These are phyloP conservation scores for Sepiola atlantica DNA, from an alignment of 2,888 invertebrate genomes.

Conservation along the genomic window DNA sequence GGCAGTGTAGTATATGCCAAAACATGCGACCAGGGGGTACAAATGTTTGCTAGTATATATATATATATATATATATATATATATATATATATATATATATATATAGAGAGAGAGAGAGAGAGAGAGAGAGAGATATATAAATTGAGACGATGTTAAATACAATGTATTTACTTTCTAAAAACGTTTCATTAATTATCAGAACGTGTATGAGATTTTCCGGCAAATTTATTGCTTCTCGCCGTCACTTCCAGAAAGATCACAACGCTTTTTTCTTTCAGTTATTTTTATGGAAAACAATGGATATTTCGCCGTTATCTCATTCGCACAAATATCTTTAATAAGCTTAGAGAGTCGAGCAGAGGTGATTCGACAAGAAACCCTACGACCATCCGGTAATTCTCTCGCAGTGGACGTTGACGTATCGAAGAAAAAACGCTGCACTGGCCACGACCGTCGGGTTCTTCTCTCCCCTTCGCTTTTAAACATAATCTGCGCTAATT, in stretches of 20 bases:
- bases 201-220: too few relatives aligned
- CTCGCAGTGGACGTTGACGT: neutral
- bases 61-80: neutral
- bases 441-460: neutral
- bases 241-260: too few relatives aligned
- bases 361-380: neutral
- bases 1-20: too few relatives aligned
- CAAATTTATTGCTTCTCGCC: too few relatives aligned
- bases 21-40: too few relatives aligned
- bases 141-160: neutral
- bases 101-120: too few relatives aligned
- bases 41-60: too few relatives aligned
- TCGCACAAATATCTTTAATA: neutral
- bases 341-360: neutral
- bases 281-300: neutral
- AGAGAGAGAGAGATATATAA: too few relatives aligned
- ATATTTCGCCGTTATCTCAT: neutral
- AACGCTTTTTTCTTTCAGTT: too few relatives aligned
- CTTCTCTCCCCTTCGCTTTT: too few relatives aligned
- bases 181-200: too few relatives aligned
- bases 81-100: neutral
- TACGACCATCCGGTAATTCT: neutral
- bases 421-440: neutral
- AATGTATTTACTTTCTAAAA: too few relatives aligned
- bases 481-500: neutral